Percentiles rank a stretch among this genome's conserved stretches.
Conservation (phyloP, 2,797 vertebrate species). For the Tapirus indicus region DNA sequence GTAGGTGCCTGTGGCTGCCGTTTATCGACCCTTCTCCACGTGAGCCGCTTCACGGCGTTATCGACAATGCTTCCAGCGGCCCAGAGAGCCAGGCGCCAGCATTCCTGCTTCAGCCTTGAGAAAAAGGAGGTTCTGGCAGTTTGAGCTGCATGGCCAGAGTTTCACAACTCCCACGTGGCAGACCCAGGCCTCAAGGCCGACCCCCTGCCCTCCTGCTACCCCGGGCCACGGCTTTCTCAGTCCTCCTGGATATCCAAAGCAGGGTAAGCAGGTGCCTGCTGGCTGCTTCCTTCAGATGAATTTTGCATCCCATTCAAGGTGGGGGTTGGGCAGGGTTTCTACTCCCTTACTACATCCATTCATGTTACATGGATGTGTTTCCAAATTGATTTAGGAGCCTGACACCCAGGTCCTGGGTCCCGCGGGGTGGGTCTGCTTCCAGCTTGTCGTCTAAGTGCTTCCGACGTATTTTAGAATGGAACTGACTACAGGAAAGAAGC, state of each 20-base stretch:
- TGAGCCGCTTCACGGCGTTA: fast-evolving
- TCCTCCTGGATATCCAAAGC: neutral
- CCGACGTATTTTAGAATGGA: neutral
- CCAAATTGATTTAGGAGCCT: constrained; percentile 33
- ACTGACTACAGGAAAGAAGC: fast-evolving
- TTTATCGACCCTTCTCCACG: fast-evolving
- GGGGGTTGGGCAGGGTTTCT: neutral
- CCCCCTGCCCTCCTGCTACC: fast-evolving
- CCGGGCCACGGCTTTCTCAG: fast-evolving
- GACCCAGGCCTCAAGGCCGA: neutral
- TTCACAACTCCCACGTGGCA: fast-evolving
- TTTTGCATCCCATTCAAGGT: neutral
- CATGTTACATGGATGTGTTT: neutral
- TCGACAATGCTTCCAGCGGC: fast-evolving
- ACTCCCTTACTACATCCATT: neutral
- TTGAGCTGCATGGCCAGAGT: neutral
- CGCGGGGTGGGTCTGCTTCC: neutral
- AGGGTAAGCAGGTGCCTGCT: neutral
- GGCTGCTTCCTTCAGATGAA: neutral
- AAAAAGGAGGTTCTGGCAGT: fast-evolving
- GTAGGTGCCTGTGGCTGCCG: fast-evolving
- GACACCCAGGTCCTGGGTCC: neutral
- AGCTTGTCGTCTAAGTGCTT: neutral
- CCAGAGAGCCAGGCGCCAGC: fast-evolving
- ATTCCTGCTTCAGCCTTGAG: fast-evolving